Conservation (phyloP, 2,797 vertebrate genomes). For the Muscicapa comitata region DNA sequence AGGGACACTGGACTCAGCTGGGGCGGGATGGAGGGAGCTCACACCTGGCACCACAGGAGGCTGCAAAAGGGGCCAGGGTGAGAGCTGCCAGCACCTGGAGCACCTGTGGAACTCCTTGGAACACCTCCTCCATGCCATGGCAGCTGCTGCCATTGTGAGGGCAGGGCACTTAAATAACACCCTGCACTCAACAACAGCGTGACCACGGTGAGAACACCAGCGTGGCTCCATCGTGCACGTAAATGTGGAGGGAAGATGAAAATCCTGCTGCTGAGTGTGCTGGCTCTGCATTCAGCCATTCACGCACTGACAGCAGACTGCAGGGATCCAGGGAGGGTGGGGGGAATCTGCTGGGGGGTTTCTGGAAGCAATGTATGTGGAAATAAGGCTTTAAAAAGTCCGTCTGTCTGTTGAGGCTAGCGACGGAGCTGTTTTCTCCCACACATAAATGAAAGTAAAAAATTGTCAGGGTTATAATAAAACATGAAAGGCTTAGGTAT, state of each 20-base stretch:
- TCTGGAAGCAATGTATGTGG: conserved; percentile 27
- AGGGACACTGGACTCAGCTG: neutral
- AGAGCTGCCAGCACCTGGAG: fast-evolving
- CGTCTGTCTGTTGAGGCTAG: neutral
- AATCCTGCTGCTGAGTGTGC: neutral
- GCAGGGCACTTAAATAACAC: neutral
- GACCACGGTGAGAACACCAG: fast-evolving
- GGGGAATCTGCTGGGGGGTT: neutral
- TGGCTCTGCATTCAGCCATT: fast-evolving
- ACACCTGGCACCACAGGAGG: fast-evolving
- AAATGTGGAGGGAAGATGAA: fast-evolving
- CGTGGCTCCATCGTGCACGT: fast-evolving
- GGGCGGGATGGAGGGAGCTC: neutral
- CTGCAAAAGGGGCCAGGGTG: fast-evolving
- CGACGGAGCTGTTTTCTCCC: neutral
- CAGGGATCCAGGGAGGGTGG: neutral
- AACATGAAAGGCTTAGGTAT: conserved; percentile 78
- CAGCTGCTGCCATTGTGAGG: neutral
- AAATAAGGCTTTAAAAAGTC: conserved; percentile 56
- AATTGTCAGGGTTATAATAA: conserved; percentile 69
- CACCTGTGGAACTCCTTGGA: neutral
- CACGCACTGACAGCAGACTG: neutral
- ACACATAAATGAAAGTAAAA: conserved; percentile 69
- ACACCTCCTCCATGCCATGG: fast-evolving
- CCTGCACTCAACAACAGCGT: fast-evolving